phyloP scores from a whole-genome alignment of 2,888 invertebrate species.

The Gortyna flavago region DNA sequence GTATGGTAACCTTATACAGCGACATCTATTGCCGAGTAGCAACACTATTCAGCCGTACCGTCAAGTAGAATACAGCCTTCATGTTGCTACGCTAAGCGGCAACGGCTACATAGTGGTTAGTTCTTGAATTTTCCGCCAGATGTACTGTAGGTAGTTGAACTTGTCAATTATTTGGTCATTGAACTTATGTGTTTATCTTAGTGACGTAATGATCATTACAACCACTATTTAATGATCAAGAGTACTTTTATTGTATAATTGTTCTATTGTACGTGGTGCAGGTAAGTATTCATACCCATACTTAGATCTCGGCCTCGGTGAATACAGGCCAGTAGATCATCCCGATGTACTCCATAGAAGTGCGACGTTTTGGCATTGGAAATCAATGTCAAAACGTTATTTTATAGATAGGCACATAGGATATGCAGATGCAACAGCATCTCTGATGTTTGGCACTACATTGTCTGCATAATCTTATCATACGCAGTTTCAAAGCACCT shows the following conservation, averaged over 20 bases:
- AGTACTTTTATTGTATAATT: neutral
- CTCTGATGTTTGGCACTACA: too few relatives aligned
- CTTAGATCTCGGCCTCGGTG: neutral
- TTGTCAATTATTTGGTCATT: slow-evolving; percentile 28
- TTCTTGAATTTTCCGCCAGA: slow-evolving; percentile 38
- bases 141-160: slow-evolving; percentile 30
- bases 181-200: slow-evolving; percentile 20
- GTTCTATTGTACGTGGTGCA: neutral
- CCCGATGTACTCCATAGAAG: neutral
- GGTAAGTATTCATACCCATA: neutral
- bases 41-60: slow-evolving; percentile 9
- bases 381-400: too few relatives aligned
- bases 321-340: neutral
- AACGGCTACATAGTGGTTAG: slow-evolving; percentile 3
- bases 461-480: too few relatives aligned
- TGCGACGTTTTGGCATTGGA: neutral
- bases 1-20: neutral
- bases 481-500: too few relatives aligned
- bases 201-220: slow-evolving; percentile 6
- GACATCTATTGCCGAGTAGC: slow-evolving; percentile 56
- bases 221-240: neutral
- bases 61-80: slow-evolving; percentile 22
- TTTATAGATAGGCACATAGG: too few relatives aligned
- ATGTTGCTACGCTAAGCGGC: neutral
- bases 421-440: too few relatives aligned